These are phyloP conservation scores for Hippolais icterina DNA, from an alignment of 2,113 vertebrate genomes.

Conservation along the genomic window DNA sequence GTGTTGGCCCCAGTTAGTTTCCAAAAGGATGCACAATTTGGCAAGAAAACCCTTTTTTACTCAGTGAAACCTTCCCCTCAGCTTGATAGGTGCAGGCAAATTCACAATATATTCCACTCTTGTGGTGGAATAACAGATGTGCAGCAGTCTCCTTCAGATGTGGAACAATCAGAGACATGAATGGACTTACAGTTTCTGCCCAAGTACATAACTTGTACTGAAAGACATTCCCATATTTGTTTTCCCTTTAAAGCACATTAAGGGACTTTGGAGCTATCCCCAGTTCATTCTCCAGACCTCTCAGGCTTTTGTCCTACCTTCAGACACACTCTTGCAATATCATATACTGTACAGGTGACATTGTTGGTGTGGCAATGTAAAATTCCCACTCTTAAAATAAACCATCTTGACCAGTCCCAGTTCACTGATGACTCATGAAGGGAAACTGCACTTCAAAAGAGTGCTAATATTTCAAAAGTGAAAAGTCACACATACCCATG, in stretches of 20 bases:
- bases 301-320: not conserved
- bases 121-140: constrained; percentile 45
- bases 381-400: not conserved
- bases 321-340: not conserved
- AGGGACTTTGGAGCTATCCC: not conserved
- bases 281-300: not conserved
- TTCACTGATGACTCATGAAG: not conserved
- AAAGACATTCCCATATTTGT: not conserved
- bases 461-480: not conserved
- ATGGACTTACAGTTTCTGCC: constrained; percentile 1
- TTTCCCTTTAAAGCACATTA: not conserved
- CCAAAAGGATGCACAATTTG: constrained; percentile 50
- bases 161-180: constrained; percentile 30
- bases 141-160: constrained; percentile 19
- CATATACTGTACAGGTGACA: no score
- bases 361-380: not conserved
- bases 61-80: constrained; percentile 20
- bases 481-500: not conserved
- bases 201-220: not conserved
- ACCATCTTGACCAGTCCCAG: not conserved
- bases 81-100: constrained; percentile 27
- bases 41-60: constrained; percentile 7
- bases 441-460: not conserved
- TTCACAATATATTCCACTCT: constrained; percentile 50
- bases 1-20: constrained; percentile 51